Evolutionary conservation across 1,140 invertebrate species (phyloP).

Genomic region (Glossosoma conforme): DNA sequence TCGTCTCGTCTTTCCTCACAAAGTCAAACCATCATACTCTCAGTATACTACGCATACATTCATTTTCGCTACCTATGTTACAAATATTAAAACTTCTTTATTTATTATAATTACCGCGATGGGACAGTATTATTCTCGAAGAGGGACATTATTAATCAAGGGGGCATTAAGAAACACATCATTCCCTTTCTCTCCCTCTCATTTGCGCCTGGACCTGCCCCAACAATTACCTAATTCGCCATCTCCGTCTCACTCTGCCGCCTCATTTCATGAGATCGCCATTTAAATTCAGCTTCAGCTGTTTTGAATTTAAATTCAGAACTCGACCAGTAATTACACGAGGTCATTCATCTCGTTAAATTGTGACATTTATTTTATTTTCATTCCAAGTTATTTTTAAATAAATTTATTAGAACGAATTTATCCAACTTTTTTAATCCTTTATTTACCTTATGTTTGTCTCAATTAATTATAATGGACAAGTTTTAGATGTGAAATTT

Average conservation of each 20-base stretch:
- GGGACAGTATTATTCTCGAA: constrained; percentile 7
- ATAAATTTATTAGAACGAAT: not conserved
- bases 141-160: constrained; percentile 29
- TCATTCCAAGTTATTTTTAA: too few relatives aligned
- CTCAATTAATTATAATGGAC: too few relatives aligned
- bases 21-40: too few relatives aligned
- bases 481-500: too few relatives aligned
- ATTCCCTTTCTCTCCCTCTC: constrained; percentile 26
- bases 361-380: not conserved
- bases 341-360: not conserved
- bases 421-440: too few relatives aligned
- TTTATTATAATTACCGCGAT: too few relatives aligned
- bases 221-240: constrained; percentile 31
- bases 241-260: constrained; percentile 23
- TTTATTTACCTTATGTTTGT: too few relatives aligned
- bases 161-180: constrained; percentile 30
- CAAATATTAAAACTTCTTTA: too few relatives aligned
- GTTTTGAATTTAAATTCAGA: constrained; percentile 7
- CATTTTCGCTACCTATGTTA: too few relatives aligned
- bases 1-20: too few relatives aligned
- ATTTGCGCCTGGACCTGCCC: constrained; percentile 27
- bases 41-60: too few relatives aligned
- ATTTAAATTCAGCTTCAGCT: constrained; percentile 14
- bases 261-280: constrained; percentile 25
- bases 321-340: too few relatives aligned